A percentile compares a stretch with the other conserved stretches of the same genome.
These are phyloP conservation scores for Drosophila mojavensis DNA, from an alignment of 1,140 invertebrate species.

Conservation along the genomic window DNA sequence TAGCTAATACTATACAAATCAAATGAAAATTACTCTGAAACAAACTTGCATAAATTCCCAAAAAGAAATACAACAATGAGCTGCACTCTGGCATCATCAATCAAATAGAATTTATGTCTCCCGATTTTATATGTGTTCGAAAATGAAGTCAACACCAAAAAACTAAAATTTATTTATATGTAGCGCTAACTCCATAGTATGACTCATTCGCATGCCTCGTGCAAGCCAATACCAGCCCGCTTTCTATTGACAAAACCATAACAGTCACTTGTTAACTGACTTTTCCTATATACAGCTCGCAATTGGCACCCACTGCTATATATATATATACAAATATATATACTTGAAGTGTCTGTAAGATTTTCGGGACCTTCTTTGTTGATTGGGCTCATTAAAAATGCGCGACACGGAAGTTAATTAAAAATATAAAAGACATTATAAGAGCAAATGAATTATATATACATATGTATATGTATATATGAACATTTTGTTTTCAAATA, in stretches of 20 bases:
- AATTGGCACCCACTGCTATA: slow-evolving; percentile 7
- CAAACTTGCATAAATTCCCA: slow-evolving; percentile 44
- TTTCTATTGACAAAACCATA: slow-evolving; percentile 41
- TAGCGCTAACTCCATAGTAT: slow-evolving; percentile 3
- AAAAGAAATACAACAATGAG: slow-evolving; percentile 14
- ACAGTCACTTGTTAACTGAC: slow-evolving; percentile 1
- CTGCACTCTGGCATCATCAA: slow-evolving; percentile 54
- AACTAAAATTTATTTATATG: slow-evolving; percentile 2
- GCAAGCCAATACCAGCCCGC: slow-evolving; percentile 25
- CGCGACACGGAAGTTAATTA: slow-evolving; percentile 69
- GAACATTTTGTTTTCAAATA: slow-evolving; percentile 2
- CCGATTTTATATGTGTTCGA: slow-evolving; percentile 22
- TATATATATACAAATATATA: background rate
- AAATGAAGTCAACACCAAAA: slow-evolving; percentile 7
- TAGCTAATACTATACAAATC: slow-evolving; percentile 53
- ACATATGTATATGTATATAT: slow-evolving; percentile 8
- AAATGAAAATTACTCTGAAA: slow-evolving; percentile 63
- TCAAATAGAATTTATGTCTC: slow-evolving; percentile 66
- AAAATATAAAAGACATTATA: slow-evolving; percentile 63
- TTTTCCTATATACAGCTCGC: slow-evolving; percentile 22
- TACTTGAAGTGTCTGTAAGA: slow-evolving; percentile 31
- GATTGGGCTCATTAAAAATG: slow-evolving; percentile 62
- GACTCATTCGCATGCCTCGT: slow-evolving; percentile 20
- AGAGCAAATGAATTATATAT: slow-evolving; percentile 44
- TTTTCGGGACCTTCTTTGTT: slow-evolving; percentile 50